Conservation (phyloP, 1,140 invertebrate genomes). For the Leptonema lineaticorne region DNA sequence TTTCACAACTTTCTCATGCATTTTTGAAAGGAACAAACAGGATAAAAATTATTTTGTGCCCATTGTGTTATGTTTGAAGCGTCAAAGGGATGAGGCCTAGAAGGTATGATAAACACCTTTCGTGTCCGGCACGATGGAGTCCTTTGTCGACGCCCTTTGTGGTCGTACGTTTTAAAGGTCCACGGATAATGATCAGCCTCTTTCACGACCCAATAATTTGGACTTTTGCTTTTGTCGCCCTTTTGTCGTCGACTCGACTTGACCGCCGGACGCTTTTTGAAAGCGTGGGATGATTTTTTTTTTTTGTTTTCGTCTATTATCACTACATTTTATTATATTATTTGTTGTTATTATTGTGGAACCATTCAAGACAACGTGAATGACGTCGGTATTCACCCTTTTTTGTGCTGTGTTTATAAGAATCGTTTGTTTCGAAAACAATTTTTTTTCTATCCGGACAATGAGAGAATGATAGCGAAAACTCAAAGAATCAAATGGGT, state of each 20-base stretch:
- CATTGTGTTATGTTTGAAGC: background rate
- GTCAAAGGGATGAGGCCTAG: conserved; percentile 22
- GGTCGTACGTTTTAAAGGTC: background rate
- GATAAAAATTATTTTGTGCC: conserved; percentile 7
- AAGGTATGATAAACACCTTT: conserved; percentile 20
- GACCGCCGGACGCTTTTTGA: conserved; percentile 8
- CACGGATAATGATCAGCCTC: conserved; percentile 39
- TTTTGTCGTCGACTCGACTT: background rate
- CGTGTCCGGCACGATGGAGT: conserved; percentile 18
- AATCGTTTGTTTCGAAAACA: conserved; percentile 1
- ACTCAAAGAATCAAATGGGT: too few relatives aligned
- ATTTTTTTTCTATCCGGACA: background rate
- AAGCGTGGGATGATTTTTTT: conserved; percentile 19
- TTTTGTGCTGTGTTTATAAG: background rate
- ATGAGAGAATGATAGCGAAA: too few relatives aligned
- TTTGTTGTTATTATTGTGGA: too few relatives aligned
- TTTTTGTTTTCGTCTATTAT: background rate
- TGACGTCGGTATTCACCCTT: background rate
- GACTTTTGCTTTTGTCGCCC: conserved; percentile 26
- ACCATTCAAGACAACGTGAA: background rate
- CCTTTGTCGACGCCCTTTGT: conserved; percentile 4
- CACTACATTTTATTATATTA: too few relatives aligned
- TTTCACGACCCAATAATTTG: conserved; percentile 37
- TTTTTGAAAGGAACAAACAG: background rate
- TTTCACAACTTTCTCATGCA: conserved; percentile 27